Conservation (phyloP, 2,797 vertebrate genomes). For the Eidolon dupreanum region DNA sequence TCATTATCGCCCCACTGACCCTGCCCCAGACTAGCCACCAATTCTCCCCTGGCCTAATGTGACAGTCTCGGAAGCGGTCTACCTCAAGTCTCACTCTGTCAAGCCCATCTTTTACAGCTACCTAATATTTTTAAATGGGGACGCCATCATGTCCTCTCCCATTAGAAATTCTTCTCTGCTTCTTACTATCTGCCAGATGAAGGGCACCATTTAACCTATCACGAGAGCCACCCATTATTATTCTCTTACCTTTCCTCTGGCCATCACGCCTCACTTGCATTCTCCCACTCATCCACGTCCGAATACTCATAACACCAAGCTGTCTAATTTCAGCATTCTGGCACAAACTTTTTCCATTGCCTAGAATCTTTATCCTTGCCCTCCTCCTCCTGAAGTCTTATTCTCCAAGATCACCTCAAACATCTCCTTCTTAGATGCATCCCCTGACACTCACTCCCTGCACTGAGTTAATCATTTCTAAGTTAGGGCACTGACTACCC, state of each 20-base stretch:
- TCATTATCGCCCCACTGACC: neutral
- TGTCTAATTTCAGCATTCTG: neutral
- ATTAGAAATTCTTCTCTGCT: neutral
- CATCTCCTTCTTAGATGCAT: neutral
- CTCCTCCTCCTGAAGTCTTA: neutral
- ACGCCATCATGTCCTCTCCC: neutral
- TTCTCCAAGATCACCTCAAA: neutral
- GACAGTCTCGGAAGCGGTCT: neutral
- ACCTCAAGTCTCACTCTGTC: neutral
- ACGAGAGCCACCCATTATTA: fast-evolving
- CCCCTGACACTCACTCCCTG: neutral
- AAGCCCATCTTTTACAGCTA: neutral
- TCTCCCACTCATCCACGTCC: neutral
- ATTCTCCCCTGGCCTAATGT: neutral
- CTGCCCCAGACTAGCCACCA: neutral
- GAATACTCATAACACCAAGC: neutral
- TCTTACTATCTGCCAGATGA: neutral
- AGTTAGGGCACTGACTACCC: neutral
- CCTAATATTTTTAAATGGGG: neutral
- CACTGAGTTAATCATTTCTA: neutral
- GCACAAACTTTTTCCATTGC: neutral
- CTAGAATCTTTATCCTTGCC: neutral
- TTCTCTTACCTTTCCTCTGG: neutral
- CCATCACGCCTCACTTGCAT: neutral
- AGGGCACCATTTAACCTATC: neutral